Evolutionary conservation across 1,140 invertebrate species (phyloP), one percentile per base, ranked within the genome.

Genomic region (Hypothenemus hampei): DNA sequence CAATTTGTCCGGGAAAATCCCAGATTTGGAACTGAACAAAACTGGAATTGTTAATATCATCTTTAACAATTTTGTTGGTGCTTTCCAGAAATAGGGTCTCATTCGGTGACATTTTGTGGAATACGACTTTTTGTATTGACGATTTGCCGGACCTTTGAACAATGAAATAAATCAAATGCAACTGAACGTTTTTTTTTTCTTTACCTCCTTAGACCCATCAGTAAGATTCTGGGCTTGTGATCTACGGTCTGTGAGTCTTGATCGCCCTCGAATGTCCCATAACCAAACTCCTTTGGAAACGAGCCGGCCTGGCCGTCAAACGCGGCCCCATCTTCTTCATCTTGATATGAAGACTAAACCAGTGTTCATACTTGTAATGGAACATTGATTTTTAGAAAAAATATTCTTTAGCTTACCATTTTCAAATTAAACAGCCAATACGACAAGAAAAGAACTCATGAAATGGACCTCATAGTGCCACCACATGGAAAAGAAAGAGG

Each of bases 11-110:
- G 23, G 97, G 97, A 74, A 99, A 97, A 74, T 99, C 97, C 91
- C 96, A 98, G 59, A 99, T 97, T 85, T 98, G 92, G 77, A 99
- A 99, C 69, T 98, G 94, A 23, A 99, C 94, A 81, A 99, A 99
- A 65, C 95, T 97, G 56, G 93, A 89, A 70, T 97, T 97, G 60
- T 93, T 88, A 55, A 92, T 91, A 77, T 97, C 93, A 76, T 98
- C 94, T 78, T 97, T 98, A 3, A 96, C 89, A 61, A 99, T 95
- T 80, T 98, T 95, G 70, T 96, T 97, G 48, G 96, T 99, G 61
- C 93, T 96, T 74, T 98, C 97, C 29, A 99, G 75, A 66, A 99
- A 99, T n/a, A 99, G 75, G 3, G 97, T 99, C 77, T 99, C 97
- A 77, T 98, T 99, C 6, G 97, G 97, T 8, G 95, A 97, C 91